These are phyloP conservation scores for Parelbella ahira DNA, from an alignment of 2,888 invertebrate species.

Conservation along the genomic window DNA sequence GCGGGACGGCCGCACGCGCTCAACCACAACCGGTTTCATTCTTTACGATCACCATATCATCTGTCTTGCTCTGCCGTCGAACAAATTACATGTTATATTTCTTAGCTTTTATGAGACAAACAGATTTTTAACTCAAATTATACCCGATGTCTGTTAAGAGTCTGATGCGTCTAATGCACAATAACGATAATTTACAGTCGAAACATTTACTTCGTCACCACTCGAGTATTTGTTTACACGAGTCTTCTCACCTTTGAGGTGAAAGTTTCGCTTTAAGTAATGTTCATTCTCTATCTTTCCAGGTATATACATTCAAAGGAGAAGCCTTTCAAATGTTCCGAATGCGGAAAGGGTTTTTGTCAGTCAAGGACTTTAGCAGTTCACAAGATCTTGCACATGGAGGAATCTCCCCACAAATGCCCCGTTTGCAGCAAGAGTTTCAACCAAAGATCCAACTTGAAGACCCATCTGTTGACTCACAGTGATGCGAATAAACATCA, in stretches of 20 bases:
- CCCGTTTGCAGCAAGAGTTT: constrained; percentile 93
- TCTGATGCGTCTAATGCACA: constrained; percentile 60
- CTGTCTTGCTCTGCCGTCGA: constrained; percentile 73
- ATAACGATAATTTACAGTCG: constrained; percentile 56
- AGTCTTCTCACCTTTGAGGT: constrained; percentile 40
- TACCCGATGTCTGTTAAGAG: constrained; percentile 54
- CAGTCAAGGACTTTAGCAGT: constrained; percentile 97
- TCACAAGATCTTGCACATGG: constrained; percentile 95
- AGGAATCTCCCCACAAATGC: constrained; percentile 96
- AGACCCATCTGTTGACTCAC: constrained; percentile 93
- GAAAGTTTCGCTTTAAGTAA: constrained; percentile 47
- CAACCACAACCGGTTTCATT: constrained; percentile 69
- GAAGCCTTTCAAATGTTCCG: constrained; percentile 98
- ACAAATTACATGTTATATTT: constrained; percentile 80
- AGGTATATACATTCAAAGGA: constrained; percentile 99
- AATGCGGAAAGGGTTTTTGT: constrained; percentile 99
- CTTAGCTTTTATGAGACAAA: constrained; percentile 76
- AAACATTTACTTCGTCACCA: constrained; percentile 45
- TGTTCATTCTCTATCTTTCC: constrained; percentile 50
- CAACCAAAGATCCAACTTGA: constrained; percentile 95
- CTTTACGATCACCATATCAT: constrained; percentile 78
- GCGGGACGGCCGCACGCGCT: constrained; percentile 75
- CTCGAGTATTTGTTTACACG: constrained; percentile 47
- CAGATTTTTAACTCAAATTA: constrained; percentile 59
- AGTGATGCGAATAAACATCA: constrained; percentile 83